Percentiles rank a stretch among this genome's conserved stretches.
phyloP scores from a whole-genome alignment of 2,888 invertebrate species.

The Andricus quercusramuli region DNA sequence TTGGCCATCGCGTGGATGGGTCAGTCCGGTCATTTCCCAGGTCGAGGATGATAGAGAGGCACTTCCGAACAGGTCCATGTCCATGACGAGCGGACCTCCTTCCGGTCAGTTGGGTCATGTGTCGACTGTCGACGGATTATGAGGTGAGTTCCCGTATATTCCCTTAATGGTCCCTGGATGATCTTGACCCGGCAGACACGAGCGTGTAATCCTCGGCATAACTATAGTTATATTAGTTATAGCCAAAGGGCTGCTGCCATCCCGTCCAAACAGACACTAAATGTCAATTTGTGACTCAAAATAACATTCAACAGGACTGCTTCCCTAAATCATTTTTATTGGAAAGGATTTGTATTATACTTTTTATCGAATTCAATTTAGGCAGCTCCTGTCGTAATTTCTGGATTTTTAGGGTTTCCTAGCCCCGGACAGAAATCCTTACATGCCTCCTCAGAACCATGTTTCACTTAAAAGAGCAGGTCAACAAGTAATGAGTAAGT shows the following conservation, averaged over 20 bases:
- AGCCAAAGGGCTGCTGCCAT: constrained; percentile 59
- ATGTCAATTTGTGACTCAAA: constrained; percentile 61
- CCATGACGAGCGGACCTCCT: constrained; percentile 58
- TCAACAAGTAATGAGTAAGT: too few species aligned
- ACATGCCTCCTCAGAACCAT: too few species aligned
- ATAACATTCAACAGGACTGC: constrained; percentile 43
- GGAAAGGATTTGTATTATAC: not conserved
- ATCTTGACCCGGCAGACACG: constrained; percentile 74
- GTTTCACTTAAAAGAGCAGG: too few species aligned
- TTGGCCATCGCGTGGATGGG: constrained; percentile 60
- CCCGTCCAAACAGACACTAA: constrained; percentile 70
- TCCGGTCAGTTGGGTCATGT: constrained; percentile 71
- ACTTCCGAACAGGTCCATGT: constrained; percentile 44
- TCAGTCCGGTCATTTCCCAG: constrained; percentile 47
- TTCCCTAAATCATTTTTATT: not conserved
- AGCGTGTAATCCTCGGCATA: constrained; percentile 68
- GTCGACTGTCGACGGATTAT: constrained; percentile 69
- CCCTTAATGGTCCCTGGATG: constrained; percentile 66
- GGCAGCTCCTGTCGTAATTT: not conserved
- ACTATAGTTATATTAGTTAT: constrained; percentile 42
- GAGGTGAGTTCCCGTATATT: constrained; percentile 63
- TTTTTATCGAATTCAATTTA: too few species aligned
- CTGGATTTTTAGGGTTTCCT: not conserved
- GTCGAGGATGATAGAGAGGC: constrained; percentile 48
- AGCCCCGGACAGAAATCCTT: too few species aligned